Evolutionary conservation across 2,113 vertebrate species (phyloP), one percentile per base, ranked within the genome.

Genomic region (Varanus salvator): DNA sequence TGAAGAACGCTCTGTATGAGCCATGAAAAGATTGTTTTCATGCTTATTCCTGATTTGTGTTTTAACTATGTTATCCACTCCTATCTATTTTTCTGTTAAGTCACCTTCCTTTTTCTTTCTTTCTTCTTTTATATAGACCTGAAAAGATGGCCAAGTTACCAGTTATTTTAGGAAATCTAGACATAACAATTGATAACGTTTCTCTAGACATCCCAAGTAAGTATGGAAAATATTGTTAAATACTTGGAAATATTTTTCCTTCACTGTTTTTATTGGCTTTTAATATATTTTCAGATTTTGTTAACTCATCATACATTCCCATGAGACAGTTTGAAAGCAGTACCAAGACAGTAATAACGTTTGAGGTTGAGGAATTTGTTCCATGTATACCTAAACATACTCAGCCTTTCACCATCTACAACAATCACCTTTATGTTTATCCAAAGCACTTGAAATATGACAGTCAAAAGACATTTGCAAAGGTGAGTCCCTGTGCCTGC

Each of bases 101-200:
- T 85, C 93, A 89, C 52, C 77, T 92, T 93, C 93, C 93, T 86
- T 87, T 91, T 94, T 44, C 91, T 21, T 21, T 64, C 21, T 64
- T 64, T 60, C 12, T 15, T 15, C 12, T 12, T 60, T 90, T 95
- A 94, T 95, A 87, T 93, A 99, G 99, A 96, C 99, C 98, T 89
- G 99, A 99, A 96, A 99, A 99, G 97, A 99, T 99, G 99, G 98
- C 98, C 91, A 99, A 99, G 94, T 98, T 99, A 93, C 98, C 99
- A 85, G 98, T 99, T 95, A 99, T 99, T 97, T 97, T 99, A 92
- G 99, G 99, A 97, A 99, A 99, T 95, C 97, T 99, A 87, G 99
- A 99, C 94, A 98, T 99, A 93, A 99, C 98, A 88, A 98, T 99
- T 85, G 99, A 99, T 96, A 98, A 97, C 6, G 97, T 99, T 87